Evolutionary conservation across 2,797 vertebrate genomes (phyloP).

Genomic region (Taenioides sp.): DNA sequence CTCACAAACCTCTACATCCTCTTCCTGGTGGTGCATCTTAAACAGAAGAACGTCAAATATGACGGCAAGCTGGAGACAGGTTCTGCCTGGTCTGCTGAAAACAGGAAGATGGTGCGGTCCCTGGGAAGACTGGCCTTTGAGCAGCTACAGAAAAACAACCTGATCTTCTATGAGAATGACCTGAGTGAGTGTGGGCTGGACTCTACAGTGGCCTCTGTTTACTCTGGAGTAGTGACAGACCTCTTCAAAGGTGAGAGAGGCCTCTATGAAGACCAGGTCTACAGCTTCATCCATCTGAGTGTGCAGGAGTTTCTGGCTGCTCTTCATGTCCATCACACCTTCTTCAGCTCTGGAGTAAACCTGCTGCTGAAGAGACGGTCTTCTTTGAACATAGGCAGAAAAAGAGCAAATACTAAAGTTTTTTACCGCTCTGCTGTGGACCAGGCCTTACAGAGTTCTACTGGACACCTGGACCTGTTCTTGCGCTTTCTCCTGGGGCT

Average conservation of each 20-base stretch:
- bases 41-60: neutral
- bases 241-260: constrained; percentile 12
- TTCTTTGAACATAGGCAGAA: neutral
- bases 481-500: neutral
- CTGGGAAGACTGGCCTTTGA: neutral
- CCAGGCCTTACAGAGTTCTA: constrained; percentile 8
- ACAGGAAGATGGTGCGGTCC: neutral
- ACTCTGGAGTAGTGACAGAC: constrained; percentile 11
- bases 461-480: neutral
- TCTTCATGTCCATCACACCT: constrained; percentile 39
- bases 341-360: constrained; percentile 25
- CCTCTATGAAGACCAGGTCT: constrained; percentile 13
- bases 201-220: neutral
- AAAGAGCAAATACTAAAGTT: neutral
- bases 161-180: constrained; percentile 18
- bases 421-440: neutral
- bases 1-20: constrained; percentile 23
- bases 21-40: constrained; percentile 5
- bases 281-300: constrained; percentile 32
- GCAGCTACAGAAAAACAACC: neutral
- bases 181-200: constrained; percentile 16
- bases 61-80: too few relatives aligned
- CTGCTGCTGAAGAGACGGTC: neutral
- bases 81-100: neutral
- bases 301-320: constrained; percentile 51